A percentile compares a stretch with the other conserved stretches of the same genome.
Conservation (phyloP, 1,140 invertebrate species). For the Triops longicaudatus region DNA sequence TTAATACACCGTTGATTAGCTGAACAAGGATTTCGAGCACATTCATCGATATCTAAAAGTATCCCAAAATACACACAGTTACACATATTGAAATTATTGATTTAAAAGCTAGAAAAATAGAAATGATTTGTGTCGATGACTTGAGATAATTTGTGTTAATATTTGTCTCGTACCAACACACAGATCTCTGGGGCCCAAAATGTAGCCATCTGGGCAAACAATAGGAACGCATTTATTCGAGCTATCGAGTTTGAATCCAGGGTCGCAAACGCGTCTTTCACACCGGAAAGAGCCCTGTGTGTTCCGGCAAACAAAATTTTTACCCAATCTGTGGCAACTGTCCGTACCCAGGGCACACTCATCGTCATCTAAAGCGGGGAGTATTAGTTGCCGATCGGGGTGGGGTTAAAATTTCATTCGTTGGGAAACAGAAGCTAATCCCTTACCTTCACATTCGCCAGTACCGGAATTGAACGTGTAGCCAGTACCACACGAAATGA, state of each 20-base stretch:
- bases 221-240: conserved; percentile 33
- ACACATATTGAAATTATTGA: too few relatives aligned
- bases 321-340: conserved; percentile 56
- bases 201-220: conserved; percentile 44
- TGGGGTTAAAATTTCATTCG: not conserved
- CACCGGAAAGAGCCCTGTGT: conserved; percentile 71
- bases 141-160: too few relatives aligned
- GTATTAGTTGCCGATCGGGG: not conserved
- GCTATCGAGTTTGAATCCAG: conserved; percentile 35
- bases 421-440: not conserved
- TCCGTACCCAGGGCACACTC: conserved; percentile 76
- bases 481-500: conserved; percentile 86
- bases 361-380: conserved; percentile 64
- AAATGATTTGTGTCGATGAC: too few relatives aligned
- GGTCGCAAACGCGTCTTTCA: conserved; percentile 48
- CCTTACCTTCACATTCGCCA: conserved; percentile 72
- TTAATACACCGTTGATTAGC: conserved; percentile 45
- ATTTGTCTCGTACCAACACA: conserved; percentile 44
- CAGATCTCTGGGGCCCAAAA: conserved; percentile 39
- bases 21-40: conserved; percentile 39
- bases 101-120: too few relatives aligned
- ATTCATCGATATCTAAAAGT: conserved; percentile 47
- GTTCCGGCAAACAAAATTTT: conserved; percentile 74
- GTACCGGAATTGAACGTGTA: conserved; percentile 85
- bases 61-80: not conserved